Evolutionary conservation across 1,140 invertebrate species (phyloP), one percentile per base, ranked within the genome.

Genomic region (Drosophila persimilis): DNA sequence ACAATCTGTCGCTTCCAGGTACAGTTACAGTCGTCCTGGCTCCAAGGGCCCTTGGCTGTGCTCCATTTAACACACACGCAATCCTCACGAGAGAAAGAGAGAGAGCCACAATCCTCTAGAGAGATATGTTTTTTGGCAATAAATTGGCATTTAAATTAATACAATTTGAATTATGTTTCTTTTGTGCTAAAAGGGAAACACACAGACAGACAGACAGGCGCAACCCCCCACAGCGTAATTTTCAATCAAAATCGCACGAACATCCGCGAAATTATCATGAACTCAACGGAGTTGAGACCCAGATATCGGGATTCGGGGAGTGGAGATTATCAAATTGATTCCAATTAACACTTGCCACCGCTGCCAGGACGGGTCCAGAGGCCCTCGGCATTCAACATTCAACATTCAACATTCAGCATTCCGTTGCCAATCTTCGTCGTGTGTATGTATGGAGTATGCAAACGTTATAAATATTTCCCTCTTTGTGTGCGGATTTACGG

Each of bases 71-170:
- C 64, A 65, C 45, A 67, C 70, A 65, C 45, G 45, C 45, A 61
- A 13, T 39, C 51, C 51, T 53, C 26, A 50, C 45, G n/a, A 35
- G 45, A 43, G 39, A 8, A 31, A 58, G 22, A 58, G n/a, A 35
- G 46, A 47, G 41, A 54, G 6, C 31, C 13, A 39, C 47, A 15
- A 43, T 22, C 41, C 46, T 48, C 5, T 22, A 20, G 53, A 54
- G 46, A 44, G 41, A 54, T 57, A 22, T 31, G 31, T 64, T 62
- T 88, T 86, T 88, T 62, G 83, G 78, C 88, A 77, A 90, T 90
- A 90, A 90, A 90, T 90, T 86, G 89, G 89, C 80, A 90, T 90
- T 90, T 90, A 90, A 90, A 89, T 90, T 90, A 90, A 90, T 90
- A 86, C 89, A 90, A 79, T 79, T 90, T 90, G 89, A 90, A 80